phyloP scores from a whole-genome alignment of 2,888 invertebrate species.

The Elegia similella region DNA sequence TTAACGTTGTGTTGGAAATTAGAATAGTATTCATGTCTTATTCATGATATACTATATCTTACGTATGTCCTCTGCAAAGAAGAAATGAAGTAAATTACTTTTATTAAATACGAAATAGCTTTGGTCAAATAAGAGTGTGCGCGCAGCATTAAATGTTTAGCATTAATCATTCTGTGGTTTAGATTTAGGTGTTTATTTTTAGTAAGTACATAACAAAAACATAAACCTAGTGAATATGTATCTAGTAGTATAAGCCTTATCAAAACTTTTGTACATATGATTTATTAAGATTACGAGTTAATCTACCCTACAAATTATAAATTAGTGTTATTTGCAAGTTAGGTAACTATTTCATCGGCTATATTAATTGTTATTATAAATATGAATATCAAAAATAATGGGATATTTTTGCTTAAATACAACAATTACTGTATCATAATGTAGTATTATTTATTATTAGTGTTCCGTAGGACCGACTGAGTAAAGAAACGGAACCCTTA shows the following conservation, averaged over 20 bases:
- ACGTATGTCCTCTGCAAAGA: too few species aligned
- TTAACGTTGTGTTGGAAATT: too few species aligned
- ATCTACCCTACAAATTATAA: neutral
- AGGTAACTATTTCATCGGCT: neutral
- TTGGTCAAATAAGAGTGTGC: neutral
- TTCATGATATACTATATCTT: too few species aligned
- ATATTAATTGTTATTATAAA: slow-evolving; percentile 3
- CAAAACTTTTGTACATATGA: neutral
- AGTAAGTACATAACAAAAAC: neutral
- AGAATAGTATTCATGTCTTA: too few species aligned
- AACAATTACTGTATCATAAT: neutral
- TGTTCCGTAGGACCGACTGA: too few species aligned
- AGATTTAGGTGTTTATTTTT: neutral
- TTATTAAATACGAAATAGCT: neutral
- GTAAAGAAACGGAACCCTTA: too few species aligned
- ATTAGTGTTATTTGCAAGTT: neutral
- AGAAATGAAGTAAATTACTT: too few species aligned
- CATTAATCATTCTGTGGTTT: neutral
- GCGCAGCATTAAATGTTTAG: neutral
- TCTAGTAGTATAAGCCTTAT: neutral
- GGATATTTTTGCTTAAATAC: slow-evolving; percentile 11
- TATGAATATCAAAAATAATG: neutral
- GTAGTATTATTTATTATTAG: neutral
- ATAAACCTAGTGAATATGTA: neutral
- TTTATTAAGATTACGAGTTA: too few species aligned